Conservation (phyloP, 2,797 vertebrate species). For the Enteromius viviparus region DNA sequence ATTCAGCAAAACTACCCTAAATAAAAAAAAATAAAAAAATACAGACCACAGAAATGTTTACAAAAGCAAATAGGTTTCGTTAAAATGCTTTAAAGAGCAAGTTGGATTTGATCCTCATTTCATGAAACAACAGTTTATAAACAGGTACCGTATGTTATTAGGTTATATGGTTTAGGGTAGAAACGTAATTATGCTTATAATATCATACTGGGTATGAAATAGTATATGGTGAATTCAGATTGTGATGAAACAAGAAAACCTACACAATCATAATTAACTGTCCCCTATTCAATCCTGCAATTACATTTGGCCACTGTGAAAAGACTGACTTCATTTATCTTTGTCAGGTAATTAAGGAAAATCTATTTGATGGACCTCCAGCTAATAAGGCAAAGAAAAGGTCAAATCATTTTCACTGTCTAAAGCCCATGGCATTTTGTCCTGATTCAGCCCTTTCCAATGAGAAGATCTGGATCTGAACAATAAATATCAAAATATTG, state of each 20-base stretch:
- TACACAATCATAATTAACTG: neutral
- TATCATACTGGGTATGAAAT: neutral
- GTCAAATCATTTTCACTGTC: neutral
- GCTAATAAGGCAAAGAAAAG: slow-evolving; percentile 9
- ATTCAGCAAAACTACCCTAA: slow-evolving; percentile 12
- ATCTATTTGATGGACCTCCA: slow-evolving; percentile 12
- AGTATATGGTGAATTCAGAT: neutral
- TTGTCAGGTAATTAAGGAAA: slow-evolving; percentile 34
- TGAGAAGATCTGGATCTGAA: neutral
- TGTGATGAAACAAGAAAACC: neutral
- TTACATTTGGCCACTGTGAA: neutral
- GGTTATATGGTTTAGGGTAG: neutral
- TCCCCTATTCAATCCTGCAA: neutral
- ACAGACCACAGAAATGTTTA: neutral
- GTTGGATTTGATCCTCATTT: neutral
- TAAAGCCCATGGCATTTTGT: neutral
- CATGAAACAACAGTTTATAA: neutral
- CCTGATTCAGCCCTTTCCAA: neutral
- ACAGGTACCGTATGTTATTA: neutral
- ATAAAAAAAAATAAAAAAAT: neutral
- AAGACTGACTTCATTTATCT: slow-evolving; percentile 24
- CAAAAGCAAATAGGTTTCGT: slow-evolving; percentile 12
- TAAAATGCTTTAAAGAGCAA: neutral
- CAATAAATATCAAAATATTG: neutral
- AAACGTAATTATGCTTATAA: neutral